phyloP scores from a whole-genome alignment of 2,888 invertebrate species.

The Scaptomyza cyrtandrae region DNA sequence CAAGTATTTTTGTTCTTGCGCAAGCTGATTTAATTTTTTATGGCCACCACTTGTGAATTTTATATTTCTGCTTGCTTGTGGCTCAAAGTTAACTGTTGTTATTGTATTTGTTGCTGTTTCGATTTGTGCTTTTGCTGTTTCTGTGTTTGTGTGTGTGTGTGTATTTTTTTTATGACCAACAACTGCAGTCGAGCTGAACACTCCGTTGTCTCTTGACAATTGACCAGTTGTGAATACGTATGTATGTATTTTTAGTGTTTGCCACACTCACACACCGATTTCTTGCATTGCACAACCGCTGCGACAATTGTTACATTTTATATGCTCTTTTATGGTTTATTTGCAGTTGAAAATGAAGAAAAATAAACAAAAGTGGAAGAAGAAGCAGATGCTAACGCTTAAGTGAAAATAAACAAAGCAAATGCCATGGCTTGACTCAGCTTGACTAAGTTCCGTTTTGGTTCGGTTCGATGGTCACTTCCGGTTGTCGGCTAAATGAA shows the following conservation, averaged over 20 bases:
- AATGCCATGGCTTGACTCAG: constrained; percentile 13
- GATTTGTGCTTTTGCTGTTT: constrained; percentile 44
- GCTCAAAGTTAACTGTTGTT: constrained; percentile 18
- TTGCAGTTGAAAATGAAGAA: constrained; percentile 36
- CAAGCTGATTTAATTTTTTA: constrained; percentile 80
- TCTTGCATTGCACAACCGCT: constrained; percentile 59
- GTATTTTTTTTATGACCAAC: constrained; percentile 55
- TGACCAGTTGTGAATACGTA: constrained; percentile 50
- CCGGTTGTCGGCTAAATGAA: constrained; percentile 45
- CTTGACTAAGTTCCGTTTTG: constrained; percentile 13
- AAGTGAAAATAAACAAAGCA: constrained; percentile 72
- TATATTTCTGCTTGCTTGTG: constrained; percentile 53
- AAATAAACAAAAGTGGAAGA: constrained; percentile 11
- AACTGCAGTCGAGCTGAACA: constrained; percentile 63
- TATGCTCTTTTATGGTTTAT: constrained; percentile 77
- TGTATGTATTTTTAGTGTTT: constrained; percentile 57
- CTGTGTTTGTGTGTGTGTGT: background rate
- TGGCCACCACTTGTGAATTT: constrained; percentile 68
- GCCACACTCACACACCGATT: constrained; percentile 40
- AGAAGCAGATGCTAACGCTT: constrained; percentile 57
- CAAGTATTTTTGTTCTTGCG: constrained; percentile 59
- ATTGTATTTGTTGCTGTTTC: constrained; percentile 37
- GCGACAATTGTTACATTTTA: constrained; percentile 75
- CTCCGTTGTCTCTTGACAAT: constrained; percentile 22
- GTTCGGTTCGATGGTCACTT: constrained; percentile 49